Base-by-base conservation (phyloP, 2,888 invertebrate species). In the Antheraea assamensis region DNA sequence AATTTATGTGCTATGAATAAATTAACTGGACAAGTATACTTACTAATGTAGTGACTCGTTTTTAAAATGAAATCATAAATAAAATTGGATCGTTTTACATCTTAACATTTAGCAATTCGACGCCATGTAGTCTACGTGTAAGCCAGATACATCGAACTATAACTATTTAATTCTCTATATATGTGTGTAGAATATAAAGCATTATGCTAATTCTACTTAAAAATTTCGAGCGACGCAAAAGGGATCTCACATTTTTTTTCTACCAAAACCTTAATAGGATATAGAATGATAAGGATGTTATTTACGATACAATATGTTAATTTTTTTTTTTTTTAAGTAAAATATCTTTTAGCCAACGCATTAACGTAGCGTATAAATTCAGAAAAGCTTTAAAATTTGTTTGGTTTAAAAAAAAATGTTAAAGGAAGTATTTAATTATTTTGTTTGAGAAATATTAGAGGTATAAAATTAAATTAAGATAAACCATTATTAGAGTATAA, bases 71-170 rank as follows among this genome's bases (percentile, higher is more conserved):
- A 81, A 83, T 75, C 80, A 85, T 87, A 84, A 87, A 87, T 86
- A 81, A 79, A 73, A 74, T 75, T 73, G 75, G 77, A 76, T 74
- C 76, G 79, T 79, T 82, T 83, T 81, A 80, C 81, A 75, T 66
- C 76, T 78, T 79, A 78, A 77, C 70, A 61, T 71, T 68, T 75
- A 74, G 74, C 55, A 72, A 74, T 55, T 79, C 81, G 91, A 81
- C 90, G 92, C 91, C 92, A 81, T 75, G 73, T 74, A 82, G 90
- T 90, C 90, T 90, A 77, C 81, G 72, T 73, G 81, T 61, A 30
- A 17, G 13, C 61, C 81, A 82, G 82, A 82, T 84, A 87, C 84
- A 86, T 85, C 82, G 83, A 87, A 84, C 82, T 78, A 77, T 82
- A 78, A 81, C 81, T 72, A 78, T 80, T 85, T 83, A 81, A 84